Base-by-base conservation (phyloP, 2,113 vertebrate genomes). In the Percina caprodes region DNA sequence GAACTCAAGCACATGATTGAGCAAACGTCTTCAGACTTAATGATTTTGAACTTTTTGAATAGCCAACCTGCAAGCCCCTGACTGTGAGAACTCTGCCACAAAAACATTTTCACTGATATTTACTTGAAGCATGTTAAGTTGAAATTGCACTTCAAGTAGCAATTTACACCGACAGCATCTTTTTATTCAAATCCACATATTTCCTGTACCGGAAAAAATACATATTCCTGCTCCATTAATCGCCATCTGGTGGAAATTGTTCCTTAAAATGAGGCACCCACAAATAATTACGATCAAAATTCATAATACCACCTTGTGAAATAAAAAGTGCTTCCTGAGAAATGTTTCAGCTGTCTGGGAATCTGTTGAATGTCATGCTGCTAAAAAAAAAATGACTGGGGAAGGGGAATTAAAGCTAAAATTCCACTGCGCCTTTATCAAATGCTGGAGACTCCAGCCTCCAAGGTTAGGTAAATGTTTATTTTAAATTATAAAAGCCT, bases 241-340 rank as follows among this genome's bases (percentile, higher is more conserved):
- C 67, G 19, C 58, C 54, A 83, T 74, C 62, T 66, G 26, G 52
- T 85, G 72, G 56, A 89, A 90, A 86, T 33, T 33, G 48, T 13
- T 70, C n/a, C 30, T 69, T 19, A 30, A 61, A 82, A 88, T 61
- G 74, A 83, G 69, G 73, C 18, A 1, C 2, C 14, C 13, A 73
- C 59, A 73, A 82, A 80, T 72, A 77, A 51, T 61, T 68, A 76
- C 70, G n/a, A 82, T 71, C 59, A 56, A 60, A 60, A 45, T 61
- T 70, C 24, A 62, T 16, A 65, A 61, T 26, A 35, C 6, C 24
- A 48, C 5, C 15, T 30, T 48, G 11, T 48, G 4, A 23, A 26
- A 24, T 14, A 16, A 19, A 21, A n/a, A 35, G 12, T 39, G 60
- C 30, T 46, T 19, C 16, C 11, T 66, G 54, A 33, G 18, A 67